A percentile compares a stretch with the other conserved stretches of the same genome.
These are phyloP conservation scores for Heliconius hewitsoni DNA, from an alignment of 1,140 invertebrate species.

Conservation along the genomic window DNA sequence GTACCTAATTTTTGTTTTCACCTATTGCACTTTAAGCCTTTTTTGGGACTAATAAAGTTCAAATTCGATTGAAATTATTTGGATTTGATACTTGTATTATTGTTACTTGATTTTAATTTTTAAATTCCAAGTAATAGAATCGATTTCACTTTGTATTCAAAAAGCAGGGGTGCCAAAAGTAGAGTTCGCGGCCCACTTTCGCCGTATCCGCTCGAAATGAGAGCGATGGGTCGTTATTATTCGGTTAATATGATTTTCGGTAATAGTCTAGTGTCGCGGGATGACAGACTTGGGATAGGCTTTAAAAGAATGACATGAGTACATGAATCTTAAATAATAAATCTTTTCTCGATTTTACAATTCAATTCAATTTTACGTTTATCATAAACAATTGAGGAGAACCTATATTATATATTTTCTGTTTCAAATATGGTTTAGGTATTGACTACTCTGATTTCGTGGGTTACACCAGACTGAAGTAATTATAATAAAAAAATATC, in stretches of 20 bases:
- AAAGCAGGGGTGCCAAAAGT: slow-evolving; percentile 45
- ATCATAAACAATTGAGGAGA: no score
- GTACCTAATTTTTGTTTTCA: slow-evolving; percentile 24
- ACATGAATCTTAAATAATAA: no score
- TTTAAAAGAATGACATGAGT: neutral
- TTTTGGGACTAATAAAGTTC: neutral
- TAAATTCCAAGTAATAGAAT: slow-evolving; percentile 15
- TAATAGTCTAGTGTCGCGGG: slow-evolving; percentile 19
- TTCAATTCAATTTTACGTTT: no score
- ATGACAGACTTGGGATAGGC: neutral
- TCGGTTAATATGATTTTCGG: slow-evolving; percentile 67
- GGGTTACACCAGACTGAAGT: no score
- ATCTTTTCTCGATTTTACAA: no score
- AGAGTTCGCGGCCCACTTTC: slow-evolving; percentile 64
- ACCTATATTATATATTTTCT: no score
- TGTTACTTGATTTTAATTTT: slow-evolving; percentile 11
- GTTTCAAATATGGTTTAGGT: no score
- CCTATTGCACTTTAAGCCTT: neutral
- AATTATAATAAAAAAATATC: no score
- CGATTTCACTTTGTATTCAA: slow-evolving; percentile 14
- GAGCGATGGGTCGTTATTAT: slow-evolving; percentile 60
- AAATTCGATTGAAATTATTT: neutral
- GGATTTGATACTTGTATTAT: neutral
- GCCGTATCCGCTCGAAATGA: slow-evolving; percentile 60
- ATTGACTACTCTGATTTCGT: no score